Base-by-base conservation (phyloP, 2,888 invertebrate genomes). In the Coenonympha arcania region DNA sequence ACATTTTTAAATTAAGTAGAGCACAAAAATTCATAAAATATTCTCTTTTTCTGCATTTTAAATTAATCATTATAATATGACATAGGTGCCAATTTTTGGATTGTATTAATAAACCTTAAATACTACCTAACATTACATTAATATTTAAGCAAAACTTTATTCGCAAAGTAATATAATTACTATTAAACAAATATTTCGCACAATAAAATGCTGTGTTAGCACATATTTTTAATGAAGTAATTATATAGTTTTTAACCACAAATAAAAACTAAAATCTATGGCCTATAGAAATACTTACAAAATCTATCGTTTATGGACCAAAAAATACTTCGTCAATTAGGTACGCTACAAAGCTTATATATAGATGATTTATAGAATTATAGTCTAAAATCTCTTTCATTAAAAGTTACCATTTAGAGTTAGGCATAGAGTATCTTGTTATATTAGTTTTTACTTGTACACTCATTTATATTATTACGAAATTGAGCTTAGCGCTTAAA, bases 321-420 rank as follows among this genome's bases (percentile, higher is more conserved):
- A 79, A 62, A 57, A 68, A 72, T 76, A 79, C 73, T 65, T 61
- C 62, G 82, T 83, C 82, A 83, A 83, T 83, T 83, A n/a, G n/a
- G n/a, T n/a, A n/a, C n/a, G n/a, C n/a, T n/a, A 82, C 64, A 60
- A 59, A 59, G 66, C 68, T 73, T 72, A 71, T 62, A 61, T 54
- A 57, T 46, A 4, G 8, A 2, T 15, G 6, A 20, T 52, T 44
- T 37, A 49, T 26, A 8, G 39, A 42, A 24, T 9, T 37, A 33
- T n/a, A 31, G 43, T 33, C 37, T 48, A 37, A 26, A 37, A 52
- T 50, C 30, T 50, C 26, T 48, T 40, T n/a, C 36, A 42, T 31
- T 39, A 53, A n/a, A n/a, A 36, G 47, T 48, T 48, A 45, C 51
- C 40, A 47, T 13, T 26, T 36, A 36, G 39, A 28, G 18, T n/a